A percentile compares a stretch with the other conserved stretches of the same genome.
Evolutionary conservation across 2,888 invertebrate genomes (phyloP).

Genomic region (Dynastes hyllus): DNA sequence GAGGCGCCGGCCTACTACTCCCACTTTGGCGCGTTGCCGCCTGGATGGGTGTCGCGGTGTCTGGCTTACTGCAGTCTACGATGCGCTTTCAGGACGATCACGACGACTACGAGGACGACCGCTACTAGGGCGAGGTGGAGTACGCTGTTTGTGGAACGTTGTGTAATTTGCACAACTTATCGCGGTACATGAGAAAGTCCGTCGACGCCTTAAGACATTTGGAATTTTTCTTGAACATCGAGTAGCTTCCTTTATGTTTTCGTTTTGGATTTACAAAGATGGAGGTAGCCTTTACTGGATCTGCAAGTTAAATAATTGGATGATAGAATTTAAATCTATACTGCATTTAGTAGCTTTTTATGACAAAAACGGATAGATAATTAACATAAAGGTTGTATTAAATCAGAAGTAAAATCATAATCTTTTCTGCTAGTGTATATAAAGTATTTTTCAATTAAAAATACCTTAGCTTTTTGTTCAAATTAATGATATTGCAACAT

Average conservation of each 20-base stretch:
- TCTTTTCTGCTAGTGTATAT: too few species aligned
- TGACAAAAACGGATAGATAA: too few species aligned
- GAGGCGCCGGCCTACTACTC: neutral
- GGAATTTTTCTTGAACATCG: slow-evolving; percentile 27
- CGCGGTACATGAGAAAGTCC: slow-evolving; percentile 37
- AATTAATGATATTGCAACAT: too few species aligned
- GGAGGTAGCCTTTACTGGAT: neutral
- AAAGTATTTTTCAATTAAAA: too few species aligned
- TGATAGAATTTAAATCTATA: too few species aligned
- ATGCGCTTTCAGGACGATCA: neutral
- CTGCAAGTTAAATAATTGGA: neutral
- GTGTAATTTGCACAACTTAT: slow-evolving; percentile 24
- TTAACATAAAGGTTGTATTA: too few species aligned
- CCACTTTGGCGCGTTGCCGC: neutral
- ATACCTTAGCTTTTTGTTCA: too few species aligned
- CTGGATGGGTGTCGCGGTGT: neutral
- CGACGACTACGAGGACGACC: neutral
- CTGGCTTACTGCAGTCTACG: neutral
- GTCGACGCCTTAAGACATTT: slow-evolving; percentile 31
- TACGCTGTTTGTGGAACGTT: neutral
- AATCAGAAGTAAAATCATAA: too few species aligned
- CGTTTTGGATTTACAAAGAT: neutral
- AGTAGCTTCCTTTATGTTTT: neutral
- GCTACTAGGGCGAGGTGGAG: too few species aligned
- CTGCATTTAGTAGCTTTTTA: too few species aligned